These are phyloP conservation scores for Syrrhaptes paradoxus DNA, from an alignment of 2,113 vertebrate genomes.

Conservation along the genomic window DNA sequence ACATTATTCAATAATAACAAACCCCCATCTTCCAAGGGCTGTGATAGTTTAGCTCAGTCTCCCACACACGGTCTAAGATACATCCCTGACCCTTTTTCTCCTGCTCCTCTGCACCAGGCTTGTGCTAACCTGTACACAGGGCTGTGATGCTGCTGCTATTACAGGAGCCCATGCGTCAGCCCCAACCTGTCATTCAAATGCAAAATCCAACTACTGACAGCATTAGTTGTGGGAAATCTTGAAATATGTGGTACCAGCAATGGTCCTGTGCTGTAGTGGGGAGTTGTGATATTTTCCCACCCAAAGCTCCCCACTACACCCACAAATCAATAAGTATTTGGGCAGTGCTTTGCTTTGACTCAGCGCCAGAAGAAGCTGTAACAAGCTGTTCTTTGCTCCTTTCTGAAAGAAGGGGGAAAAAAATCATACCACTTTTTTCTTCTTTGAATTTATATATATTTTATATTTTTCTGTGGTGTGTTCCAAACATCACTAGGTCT, in stretches of 20 bases:
- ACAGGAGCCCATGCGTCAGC: background rate
- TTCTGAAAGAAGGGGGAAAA: background rate
- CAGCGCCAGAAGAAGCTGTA: background rate
- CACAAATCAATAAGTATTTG: background rate
- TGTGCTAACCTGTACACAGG: background rate
- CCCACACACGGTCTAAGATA: background rate
- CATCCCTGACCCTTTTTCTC: background rate
- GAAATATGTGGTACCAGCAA: rapidly evolving
- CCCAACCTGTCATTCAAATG: background rate
- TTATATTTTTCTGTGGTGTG: background rate
- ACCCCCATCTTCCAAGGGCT: background rate
- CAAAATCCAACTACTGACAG: background rate
- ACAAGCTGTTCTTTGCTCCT: background rate
- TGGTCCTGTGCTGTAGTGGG: background rate
- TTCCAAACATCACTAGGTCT: background rate
- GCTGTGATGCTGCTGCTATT: background rate
- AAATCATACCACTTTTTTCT: background rate
- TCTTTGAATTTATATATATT: background rate
- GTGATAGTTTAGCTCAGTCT: background rate
- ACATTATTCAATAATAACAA: background rate
- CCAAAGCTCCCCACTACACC: background rate
- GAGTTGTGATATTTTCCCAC: background rate
- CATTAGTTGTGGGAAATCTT: background rate
- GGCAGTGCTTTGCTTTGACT: background rate
- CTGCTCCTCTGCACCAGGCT: background rate